These are phyloP conservation scores for Lasaia peninsularis DNA, from an alignment of 1,140 invertebrate genomes.

Conservation along the genomic window DNA sequence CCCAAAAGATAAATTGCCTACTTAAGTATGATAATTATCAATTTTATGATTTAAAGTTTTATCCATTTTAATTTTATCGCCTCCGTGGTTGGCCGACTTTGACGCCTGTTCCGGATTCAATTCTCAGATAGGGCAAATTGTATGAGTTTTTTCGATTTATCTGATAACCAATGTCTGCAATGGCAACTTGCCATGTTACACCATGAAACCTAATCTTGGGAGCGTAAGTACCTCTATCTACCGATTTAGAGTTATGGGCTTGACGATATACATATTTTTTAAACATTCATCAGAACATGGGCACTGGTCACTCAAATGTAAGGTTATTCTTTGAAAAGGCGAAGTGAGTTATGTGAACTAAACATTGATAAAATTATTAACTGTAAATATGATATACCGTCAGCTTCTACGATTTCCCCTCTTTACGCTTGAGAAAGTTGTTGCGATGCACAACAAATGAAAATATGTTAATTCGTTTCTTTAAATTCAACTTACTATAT, in stretches of 20 bases:
- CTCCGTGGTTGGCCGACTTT: no score
- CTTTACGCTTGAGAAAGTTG: slow-evolving; percentile 11
- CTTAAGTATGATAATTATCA: not conserved
- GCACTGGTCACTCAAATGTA: not conserved
- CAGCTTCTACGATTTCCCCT: slow-evolving; percentile 12
- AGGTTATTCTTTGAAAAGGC: not conserved
- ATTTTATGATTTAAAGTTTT: not conserved
- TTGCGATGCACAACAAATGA: slow-evolving; percentile 11
- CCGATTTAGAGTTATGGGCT: no score
- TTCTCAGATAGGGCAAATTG: no score
- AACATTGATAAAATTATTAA: slow-evolving; percentile 11
- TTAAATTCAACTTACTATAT: slow-evolving; percentile 11
- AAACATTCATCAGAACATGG: not conserved
- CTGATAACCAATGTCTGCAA: no score
- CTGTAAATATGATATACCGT: slow-evolving; percentile 11
- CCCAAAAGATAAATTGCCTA: not conserved
- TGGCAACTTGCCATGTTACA: no score
- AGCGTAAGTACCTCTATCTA: no score
- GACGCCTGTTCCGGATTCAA: no score
- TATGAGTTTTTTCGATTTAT: no score
- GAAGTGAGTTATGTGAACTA: slow-evolving; percentile 7
- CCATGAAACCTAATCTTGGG: no score
- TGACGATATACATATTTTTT: no score
- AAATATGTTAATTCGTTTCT: slow-evolving; percentile 13
- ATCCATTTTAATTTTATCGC: no score